These are phyloP conservation scores for Gastrophysa polygoni DNA, from an alignment of 2,888 invertebrate species.

Conservation along the genomic window DNA sequence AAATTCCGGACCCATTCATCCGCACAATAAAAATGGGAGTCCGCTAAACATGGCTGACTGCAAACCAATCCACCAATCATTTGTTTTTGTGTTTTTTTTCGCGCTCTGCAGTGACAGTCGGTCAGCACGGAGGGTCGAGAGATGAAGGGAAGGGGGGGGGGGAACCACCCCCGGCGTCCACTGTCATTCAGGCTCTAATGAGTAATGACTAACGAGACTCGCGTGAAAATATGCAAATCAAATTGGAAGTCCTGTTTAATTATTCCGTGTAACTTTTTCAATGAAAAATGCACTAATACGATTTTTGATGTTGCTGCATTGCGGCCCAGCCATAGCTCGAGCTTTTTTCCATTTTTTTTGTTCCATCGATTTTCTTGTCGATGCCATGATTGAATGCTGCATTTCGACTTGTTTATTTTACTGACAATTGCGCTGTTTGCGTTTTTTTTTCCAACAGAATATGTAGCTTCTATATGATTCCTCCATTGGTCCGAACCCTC, in stretches of 20 bases:
- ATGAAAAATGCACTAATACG: slow-evolving; percentile 51
- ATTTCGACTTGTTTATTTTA: slow-evolving; percentile 30
- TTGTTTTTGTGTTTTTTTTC: slow-evolving; percentile 54
- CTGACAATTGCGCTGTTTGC: slow-evolving; percentile 20
- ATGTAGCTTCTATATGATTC: too few relatives aligned
- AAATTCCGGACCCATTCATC: slow-evolving; percentile 12
- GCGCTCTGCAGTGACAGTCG: slow-evolving; percentile 56
- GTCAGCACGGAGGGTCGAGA: slow-evolving; percentile 44
- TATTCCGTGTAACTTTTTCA: slow-evolving; percentile 52
- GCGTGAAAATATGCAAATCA: slow-evolving; percentile 60
- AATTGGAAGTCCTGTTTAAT: slow-evolving; percentile 60
- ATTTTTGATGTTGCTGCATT: slow-evolving; percentile 46
- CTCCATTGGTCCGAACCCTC: too few relatives aligned
- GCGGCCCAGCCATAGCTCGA: slow-evolving; percentile 32
- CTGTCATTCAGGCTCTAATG: slow-evolving; percentile 58
- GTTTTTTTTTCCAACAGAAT: too few relatives aligned
- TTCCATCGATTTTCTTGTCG: slow-evolving; percentile 36
- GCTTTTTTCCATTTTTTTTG: slow-evolving; percentile 27
- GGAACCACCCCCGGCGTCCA: slow-evolving; percentile 45
- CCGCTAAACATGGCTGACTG: slow-evolving; percentile 55
- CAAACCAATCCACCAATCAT: slow-evolving; percentile 57
- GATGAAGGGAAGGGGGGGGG: slow-evolving; percentile 34
- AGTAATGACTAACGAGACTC: slow-evolving; percentile 61
- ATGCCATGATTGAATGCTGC: slow-evolving; percentile 38
- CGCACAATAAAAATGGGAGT: slow-evolving; percentile 42